Percentiles rank a stretch among this genome's conserved stretches.
phyloP scores from a whole-genome alignment of 2,113 vertebrate genomes.

The Okapia johnstoni region DNA sequence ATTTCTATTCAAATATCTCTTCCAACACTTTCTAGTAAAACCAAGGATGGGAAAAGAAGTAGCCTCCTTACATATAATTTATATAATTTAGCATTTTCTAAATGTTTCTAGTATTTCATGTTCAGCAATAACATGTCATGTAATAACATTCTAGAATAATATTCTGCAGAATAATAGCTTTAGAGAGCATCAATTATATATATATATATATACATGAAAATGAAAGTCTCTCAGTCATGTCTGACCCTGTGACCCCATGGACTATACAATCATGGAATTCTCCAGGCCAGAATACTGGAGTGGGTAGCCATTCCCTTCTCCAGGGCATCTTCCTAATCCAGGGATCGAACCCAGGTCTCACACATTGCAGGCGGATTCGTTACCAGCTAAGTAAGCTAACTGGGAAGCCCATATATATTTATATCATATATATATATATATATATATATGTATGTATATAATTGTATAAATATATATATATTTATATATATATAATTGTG shows the following conservation, averaged over 20 bases:
- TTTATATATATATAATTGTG: neutral
- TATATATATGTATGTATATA: neutral
- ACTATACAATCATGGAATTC: neutral
- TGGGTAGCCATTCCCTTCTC: neutral
- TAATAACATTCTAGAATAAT: neutral
- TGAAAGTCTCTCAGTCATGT: neutral
- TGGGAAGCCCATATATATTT: neutral
- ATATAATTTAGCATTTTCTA: neutral
- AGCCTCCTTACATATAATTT: neutral
- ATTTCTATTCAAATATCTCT: neutral
- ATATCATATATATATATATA: no score
- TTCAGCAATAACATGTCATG: neutral
- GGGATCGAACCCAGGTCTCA: neutral
- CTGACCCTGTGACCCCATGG: neutral
- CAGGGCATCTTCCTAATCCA: neutral
- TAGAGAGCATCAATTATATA: neutral
- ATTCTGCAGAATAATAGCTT: neutral
- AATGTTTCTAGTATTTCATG: neutral
- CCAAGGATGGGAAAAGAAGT: neutral
- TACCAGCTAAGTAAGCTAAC: neutral
- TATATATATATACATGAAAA: no score
- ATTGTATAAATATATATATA: neutral
- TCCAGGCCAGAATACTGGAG: neutral
- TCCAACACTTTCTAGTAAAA: neutral
- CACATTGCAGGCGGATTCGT: neutral